A percentile compares a stretch with the other conserved stretches of the same genome.
Conservation (phyloP, 1,140 invertebrate species). For the Procambarus virginalis region DNA sequence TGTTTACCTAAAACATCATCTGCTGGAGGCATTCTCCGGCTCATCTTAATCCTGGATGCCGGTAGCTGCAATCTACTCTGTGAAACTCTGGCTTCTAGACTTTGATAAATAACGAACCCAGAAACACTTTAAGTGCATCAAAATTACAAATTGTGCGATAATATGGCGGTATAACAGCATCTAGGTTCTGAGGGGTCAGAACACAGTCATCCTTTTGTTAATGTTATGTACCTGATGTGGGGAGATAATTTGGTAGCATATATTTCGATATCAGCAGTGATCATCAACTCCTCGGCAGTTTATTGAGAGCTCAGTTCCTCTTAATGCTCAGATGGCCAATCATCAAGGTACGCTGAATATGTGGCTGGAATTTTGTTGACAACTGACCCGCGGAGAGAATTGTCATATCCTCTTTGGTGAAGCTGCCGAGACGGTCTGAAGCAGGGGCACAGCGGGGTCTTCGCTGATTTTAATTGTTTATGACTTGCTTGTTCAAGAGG, state of each 20-base stretch:
- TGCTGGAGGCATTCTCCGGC: constrained; percentile 3
- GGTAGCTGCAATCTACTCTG: constrained; percentile 4
- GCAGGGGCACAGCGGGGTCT: not conserved
- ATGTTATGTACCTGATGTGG: constrained; percentile 28
- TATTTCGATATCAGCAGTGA: constrained; percentile 39
- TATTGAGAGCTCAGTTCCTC: constrained; percentile 11
- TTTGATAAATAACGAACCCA: constrained; percentile 23
- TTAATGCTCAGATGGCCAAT: constrained; percentile 50
- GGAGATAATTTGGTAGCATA: constrained; percentile 25
- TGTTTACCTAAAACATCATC: constrained; percentile 8
- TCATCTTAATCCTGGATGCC: constrained; percentile 5
- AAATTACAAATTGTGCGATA: not conserved
- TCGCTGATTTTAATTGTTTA: not conserved
- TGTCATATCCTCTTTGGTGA: constrained; percentile 22
- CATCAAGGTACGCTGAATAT: constrained; percentile 38
- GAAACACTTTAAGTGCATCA: constrained; percentile 7
- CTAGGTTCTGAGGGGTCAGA: not conserved
- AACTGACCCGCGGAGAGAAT: not conserved
- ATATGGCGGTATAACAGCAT: constrained; percentile 16
- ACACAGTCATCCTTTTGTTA: constrained; percentile 21
- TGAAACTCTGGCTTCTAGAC: not conserved
- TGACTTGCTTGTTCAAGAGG: constrained; percentile 3
- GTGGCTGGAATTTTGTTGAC: constrained; percentile 22
- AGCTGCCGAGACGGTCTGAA: not conserved
- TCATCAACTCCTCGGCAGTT: constrained; percentile 35